phyloP scores from a whole-genome alignment of 2,888 invertebrate species.

The Caenorhabditis wallacei region DNA sequence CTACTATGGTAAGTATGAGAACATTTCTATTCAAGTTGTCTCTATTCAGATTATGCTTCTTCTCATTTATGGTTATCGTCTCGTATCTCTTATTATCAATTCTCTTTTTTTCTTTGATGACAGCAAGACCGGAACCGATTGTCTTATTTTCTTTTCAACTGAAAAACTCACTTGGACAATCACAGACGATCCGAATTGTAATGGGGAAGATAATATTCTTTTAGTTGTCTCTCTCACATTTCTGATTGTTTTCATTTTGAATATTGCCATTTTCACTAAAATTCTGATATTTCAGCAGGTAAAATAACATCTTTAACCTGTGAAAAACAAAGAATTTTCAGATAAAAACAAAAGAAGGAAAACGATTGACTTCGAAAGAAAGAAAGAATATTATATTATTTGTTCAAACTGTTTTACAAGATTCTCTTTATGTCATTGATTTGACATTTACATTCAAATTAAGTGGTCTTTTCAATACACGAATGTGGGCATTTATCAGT shows the following conservation, averaged over 20 bases:
- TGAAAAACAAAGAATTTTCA: background rate
- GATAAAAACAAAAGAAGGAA: conserved; percentile 17
- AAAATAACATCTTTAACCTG: background rate
- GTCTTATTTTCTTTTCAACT: conserved; percentile 25
- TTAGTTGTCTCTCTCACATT: conserved; percentile 20
- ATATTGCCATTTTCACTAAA: conserved; percentile 33
- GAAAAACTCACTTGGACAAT: conserved; percentile 25
- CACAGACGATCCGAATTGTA: conserved; percentile 19
- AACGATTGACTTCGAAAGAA: background rate
- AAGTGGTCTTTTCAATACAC: background rate
- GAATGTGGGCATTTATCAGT: conserved; percentile 41
- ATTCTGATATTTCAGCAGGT: conserved; percentile 22
- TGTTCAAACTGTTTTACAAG: conserved; percentile 49
- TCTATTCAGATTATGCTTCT: background rate
- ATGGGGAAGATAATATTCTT: conserved; percentile 29
- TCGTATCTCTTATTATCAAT: background rate
- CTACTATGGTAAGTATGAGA: conserved; percentile 11
- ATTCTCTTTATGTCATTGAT: conserved; percentile 47
- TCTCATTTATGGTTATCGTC: conserved; percentile 34
- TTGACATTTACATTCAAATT: conserved; percentile 45
- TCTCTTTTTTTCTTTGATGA: background rate
- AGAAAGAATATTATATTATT: conserved; percentile 37
- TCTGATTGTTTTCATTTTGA: conserved; percentile 25
- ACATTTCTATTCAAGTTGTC: background rate
- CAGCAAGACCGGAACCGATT: background rate